Percentiles rank a stretch among this genome's conserved stretches.
phyloP scores from a whole-genome alignment of 1,140 invertebrate genomes.

The Octopus sinensis region DNA sequence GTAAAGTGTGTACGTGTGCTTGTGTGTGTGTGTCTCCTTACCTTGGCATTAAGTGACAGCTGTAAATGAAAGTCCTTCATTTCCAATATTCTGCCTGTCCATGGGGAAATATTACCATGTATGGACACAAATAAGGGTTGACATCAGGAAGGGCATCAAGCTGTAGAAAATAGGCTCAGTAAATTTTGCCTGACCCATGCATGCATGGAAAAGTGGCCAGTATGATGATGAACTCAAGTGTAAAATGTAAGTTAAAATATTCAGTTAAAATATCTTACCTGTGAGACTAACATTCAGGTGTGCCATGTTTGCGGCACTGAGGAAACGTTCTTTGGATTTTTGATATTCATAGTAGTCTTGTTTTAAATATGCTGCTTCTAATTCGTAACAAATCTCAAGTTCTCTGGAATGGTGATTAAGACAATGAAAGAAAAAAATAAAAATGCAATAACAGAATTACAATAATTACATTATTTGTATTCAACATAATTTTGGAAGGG shows the following conservation, averaged over 20 bases:
- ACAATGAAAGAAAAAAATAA: neutral
- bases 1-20: no score
- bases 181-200: neutral
- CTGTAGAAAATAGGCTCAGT: neutral
- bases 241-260: neutral
- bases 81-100: no score
- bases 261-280: conserved; percentile 53
- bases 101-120: no score
- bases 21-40: no score
- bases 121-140: no score
- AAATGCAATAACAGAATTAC: neutral
- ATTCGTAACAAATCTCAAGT: conserved; percentile 63
- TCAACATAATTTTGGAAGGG: neutral
- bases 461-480: neutral
- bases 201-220: neutral
- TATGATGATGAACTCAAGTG: neutral
- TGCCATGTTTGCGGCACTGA: conserved; percentile 64
- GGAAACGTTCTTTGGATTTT: conserved; percentile 68
- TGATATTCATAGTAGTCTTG: conserved; percentile 72
- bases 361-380: conserved; percentile 75
- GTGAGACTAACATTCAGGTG: conserved; percentile 68
- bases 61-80: no score
- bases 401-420: conserved; percentile 28
- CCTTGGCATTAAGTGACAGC: no score
- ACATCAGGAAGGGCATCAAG: neutral